Percentiles rank a stretch among this genome's conserved stretches.
Conservation (phyloP, 1,140 invertebrate species). For the Sarcophaga peregrina region DNA sequence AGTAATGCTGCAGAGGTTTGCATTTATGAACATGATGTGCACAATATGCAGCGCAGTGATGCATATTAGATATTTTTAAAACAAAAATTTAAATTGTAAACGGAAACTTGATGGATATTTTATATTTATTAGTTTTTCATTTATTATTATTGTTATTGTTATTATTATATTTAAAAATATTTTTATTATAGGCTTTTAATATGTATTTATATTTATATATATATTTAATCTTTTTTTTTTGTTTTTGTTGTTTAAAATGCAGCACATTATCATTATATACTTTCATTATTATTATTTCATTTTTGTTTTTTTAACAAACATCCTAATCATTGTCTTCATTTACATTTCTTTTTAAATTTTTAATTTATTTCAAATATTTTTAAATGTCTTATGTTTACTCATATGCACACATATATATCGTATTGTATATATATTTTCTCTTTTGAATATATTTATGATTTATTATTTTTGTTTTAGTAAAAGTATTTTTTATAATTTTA, state of each 20-base stretch:
- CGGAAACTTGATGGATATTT: too few relatives aligned
- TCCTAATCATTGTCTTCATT: not conserved
- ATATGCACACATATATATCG: not conserved
- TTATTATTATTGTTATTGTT: slow-evolving; percentile 10
- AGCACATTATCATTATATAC: slow-evolving; percentile 1
- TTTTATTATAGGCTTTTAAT: slow-evolving; percentile 25
- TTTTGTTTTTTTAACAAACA: not conserved
- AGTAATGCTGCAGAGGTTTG: too few relatives aligned
- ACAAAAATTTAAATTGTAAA: too few relatives aligned
- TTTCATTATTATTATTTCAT: not conserved
- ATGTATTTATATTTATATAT: slow-evolving; percentile 1
- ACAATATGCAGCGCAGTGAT: too few relatives aligned
- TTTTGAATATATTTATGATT: not conserved
- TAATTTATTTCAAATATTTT: slow-evolving; percentile 24
- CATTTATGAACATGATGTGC: too few relatives aligned
- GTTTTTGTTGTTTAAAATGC: slow-evolving; percentile 3
- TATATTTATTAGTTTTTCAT: slow-evolving; percentile 3
- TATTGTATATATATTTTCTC: not conserved
- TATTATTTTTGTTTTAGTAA: not conserved
- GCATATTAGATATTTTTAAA: too few relatives aligned
- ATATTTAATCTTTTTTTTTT: slow-evolving; percentile 4
- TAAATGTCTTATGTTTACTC: not conserved
- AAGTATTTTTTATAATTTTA: not conserved
- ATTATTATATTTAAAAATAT: slow-evolving; percentile 17
- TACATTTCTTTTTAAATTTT: slow-evolving; percentile 1